Conservation (phyloP, 2,113 vertebrate species). For the Neotragus moschatus region DNA sequence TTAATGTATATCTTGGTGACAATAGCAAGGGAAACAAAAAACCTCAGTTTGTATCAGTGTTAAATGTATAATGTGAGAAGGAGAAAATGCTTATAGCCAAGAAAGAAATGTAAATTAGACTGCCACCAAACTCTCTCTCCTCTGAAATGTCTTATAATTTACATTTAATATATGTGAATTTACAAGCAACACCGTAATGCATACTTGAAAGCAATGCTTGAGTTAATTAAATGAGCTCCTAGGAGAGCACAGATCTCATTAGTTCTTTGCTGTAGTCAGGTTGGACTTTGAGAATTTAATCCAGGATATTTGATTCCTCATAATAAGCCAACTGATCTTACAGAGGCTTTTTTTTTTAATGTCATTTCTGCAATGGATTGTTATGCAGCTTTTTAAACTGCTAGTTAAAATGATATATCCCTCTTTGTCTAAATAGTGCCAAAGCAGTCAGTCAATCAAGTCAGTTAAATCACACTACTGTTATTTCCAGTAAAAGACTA, state of each 20-base stretch:
- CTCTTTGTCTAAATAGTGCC: constrained; percentile 27
- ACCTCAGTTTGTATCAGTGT: not conserved
- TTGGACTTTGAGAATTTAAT: constrained; percentile 45
- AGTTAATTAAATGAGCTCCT: constrained; percentile 61
- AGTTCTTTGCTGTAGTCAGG: constrained; percentile 24
- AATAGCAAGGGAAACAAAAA: not conserved
- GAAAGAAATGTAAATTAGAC: constrained; percentile 36
- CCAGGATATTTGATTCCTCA: not conserved
- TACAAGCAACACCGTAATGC: not conserved
- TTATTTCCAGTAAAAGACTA: not conserved
- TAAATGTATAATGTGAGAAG: not conserved
- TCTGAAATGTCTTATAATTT: constrained; percentile 47
- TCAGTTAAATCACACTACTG: not conserved
- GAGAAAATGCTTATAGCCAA: not conserved
- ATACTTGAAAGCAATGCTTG: not conserved
- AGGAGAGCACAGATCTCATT: constrained; percentile 17
- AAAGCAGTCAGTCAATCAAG: constrained; percentile 46
- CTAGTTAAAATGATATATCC: constrained; percentile 19
- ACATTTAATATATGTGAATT: constrained; percentile 40
- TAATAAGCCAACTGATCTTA: constrained; percentile 6
- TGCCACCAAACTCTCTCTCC: not conserved
- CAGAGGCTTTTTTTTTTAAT: not conserved
- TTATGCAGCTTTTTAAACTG: not conserved
- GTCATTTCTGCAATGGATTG: not conserved
- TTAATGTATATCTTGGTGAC: not conserved